Percentiles rank a stretch among this genome's conserved stretches.
Evolutionary conservation across 2,888 invertebrate species (phyloP).

Genomic region (Ditylenchus weischeri): DNA sequence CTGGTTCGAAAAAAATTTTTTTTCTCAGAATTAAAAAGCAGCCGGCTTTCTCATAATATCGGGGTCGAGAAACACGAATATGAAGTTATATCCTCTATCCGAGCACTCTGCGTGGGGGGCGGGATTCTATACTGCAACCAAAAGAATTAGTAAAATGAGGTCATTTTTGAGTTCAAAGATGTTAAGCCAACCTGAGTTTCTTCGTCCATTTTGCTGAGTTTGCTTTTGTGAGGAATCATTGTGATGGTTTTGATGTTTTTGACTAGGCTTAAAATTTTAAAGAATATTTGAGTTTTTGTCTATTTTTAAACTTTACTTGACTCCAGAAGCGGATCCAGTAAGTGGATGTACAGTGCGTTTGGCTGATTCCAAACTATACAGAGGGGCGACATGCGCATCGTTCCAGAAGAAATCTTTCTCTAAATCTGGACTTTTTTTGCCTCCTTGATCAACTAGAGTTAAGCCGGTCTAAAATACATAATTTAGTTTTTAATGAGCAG

Average conservation of each 20-base stretch:
- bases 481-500: not conserved
- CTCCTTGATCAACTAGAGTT: constrained; percentile 32
- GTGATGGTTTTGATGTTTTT: constrained; percentile 46
- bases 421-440: constrained; percentile 36
- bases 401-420: constrained; percentile 49
- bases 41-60: too few relatives aligned
- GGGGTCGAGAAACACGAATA: too few relatives aligned
- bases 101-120: too few relatives aligned
- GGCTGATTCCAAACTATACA: constrained; percentile 51
- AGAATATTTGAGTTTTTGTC: too few relatives aligned
- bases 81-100: too few relatives aligned
- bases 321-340: constrained; percentile 50
- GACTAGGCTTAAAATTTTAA: constrained; percentile 43
- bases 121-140: too few relatives aligned
- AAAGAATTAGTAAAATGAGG: too few relatives aligned
- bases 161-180: too few relatives aligned
- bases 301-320: constrained; percentile 41
- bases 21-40: too few relatives aligned
- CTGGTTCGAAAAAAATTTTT: too few relatives aligned
- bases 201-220: constrained; percentile 34
- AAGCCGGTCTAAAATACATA: constrained; percentile 24
- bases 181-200: constrained; percentile 7
- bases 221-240: constrained; percentile 57
- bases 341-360: constrained; percentile 53
- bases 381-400: constrained; percentile 41